Conservation (phyloP, 1,140 invertebrate species). For the Sycophaga agraensis region DNA sequence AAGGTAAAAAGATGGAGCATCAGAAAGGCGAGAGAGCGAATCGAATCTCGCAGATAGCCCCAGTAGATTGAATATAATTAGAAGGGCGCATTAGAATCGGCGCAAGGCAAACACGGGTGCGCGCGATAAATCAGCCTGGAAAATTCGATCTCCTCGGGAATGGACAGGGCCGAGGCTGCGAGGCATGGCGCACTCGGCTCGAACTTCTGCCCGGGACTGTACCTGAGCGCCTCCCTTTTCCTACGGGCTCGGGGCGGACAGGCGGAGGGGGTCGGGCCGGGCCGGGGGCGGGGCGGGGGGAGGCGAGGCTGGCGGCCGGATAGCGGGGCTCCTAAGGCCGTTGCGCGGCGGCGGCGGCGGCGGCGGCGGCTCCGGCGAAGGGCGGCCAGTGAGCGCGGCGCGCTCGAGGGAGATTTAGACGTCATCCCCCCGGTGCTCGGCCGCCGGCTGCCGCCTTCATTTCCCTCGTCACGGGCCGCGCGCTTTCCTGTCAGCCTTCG, state of each 20-base stretch:
- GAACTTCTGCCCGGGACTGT: slow-evolving; percentile 22
- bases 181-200: not conserved
- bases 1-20: too few relatives aligned
- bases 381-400: slow-evolving; percentile 53
- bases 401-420: slow-evolving; percentile 56
- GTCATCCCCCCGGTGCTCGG: slow-evolving; percentile 49
- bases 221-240: not conserved
- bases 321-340: slow-evolving; percentile 32
- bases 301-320: slow-evolving; percentile 4
- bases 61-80: too few relatives aligned
- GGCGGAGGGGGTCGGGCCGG: slow-evolving; percentile 4
- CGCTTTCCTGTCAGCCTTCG: too few relatives aligned
- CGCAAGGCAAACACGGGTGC: not conserved
- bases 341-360: slow-evolving; percentile 15
- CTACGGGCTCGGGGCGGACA: slow-evolving; percentile 12
- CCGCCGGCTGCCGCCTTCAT: slow-evolving; percentile 29
- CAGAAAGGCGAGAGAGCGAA: too few relatives aligned
- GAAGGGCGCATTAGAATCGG: not conserved
- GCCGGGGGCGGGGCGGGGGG: not conserved
- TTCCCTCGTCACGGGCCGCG: too few relatives aligned
- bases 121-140: slow-evolving; percentile 14
- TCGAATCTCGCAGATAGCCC: too few relatives aligned
- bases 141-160: not conserved
- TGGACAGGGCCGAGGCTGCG: slow-evolving; percentile 14
- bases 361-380: slow-evolving; percentile 37